Conservation (phyloP, 2,797 vertebrate species). For the Channa striata region DNA sequence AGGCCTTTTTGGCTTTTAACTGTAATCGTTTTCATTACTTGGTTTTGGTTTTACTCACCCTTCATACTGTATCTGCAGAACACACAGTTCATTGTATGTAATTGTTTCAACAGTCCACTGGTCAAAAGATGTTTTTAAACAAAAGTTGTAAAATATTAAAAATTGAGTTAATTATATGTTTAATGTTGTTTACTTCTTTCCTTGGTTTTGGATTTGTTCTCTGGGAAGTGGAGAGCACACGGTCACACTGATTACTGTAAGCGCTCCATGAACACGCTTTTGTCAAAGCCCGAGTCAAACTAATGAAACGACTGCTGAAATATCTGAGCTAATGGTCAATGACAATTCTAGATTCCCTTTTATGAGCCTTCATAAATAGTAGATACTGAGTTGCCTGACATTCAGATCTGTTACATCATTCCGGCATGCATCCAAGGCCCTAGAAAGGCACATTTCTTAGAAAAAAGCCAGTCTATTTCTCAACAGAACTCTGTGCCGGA, state of each 20-base stretch:
- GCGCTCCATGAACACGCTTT: constrained; percentile 4
- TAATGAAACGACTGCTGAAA: constrained; percentile 11
- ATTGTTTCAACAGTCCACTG: not conserved
- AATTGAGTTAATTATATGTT: not conserved
- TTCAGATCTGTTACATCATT: constrained; percentile 61
- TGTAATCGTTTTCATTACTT: too few relatives aligned
- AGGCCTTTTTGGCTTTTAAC: too few relatives aligned
- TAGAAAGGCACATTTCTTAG: constrained; percentile 22
- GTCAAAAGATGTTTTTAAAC: not conserved
- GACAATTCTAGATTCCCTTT: constrained; percentile 55
- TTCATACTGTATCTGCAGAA: too few relatives aligned
- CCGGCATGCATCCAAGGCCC: constrained; percentile 39
- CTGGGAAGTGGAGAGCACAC: not conserved
- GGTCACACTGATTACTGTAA: not conserved
- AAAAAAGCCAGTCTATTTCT: constrained; percentile 14
- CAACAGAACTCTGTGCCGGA: constrained; percentile 9
- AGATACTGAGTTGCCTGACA: constrained; percentile 47
- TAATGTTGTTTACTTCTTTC: not conserved
- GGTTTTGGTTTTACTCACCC: too few relatives aligned
- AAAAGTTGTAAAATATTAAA: not conserved
- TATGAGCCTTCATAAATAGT: constrained; percentile 59
- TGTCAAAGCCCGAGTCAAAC: constrained; percentile 22
- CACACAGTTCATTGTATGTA: too few relatives aligned
- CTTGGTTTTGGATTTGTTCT: not conserved
- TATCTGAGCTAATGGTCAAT: constrained; percentile 34